Evolutionary conservation across 2,888 invertebrate species (phyloP).

Genomic region (Sarcophaga caerulescens): DNA sequence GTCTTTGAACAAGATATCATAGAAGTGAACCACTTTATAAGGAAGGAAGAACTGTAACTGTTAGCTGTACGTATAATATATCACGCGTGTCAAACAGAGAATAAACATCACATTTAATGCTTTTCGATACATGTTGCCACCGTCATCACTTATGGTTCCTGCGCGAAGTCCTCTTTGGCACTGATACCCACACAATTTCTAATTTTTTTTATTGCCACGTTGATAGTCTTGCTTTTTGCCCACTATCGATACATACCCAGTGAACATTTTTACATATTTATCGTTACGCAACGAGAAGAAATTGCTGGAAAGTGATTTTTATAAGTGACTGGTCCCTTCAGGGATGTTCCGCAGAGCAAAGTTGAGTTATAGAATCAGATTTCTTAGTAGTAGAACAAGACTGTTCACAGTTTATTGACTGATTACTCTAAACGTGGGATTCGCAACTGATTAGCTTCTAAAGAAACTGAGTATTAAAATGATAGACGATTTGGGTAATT

Average conservation of each 20-base stretch:
- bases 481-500: too few relatives aligned
- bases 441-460: too few relatives aligned
- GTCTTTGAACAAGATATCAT: neutral
- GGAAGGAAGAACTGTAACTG: neutral
- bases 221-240: neutral
- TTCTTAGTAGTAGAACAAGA: too few relatives aligned
- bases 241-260: neutral
- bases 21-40: neutral
- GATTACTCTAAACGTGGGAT: too few relatives aligned
- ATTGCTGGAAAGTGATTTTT: too few relatives aligned
- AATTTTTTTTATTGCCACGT: neutral
- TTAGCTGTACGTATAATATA: neutral
- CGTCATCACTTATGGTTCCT: neutral
- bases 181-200: neutral
- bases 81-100: slow-evolving; percentile 28
- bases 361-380: too few relatives aligned
- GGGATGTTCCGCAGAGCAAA: too few relatives aligned
- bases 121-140: slow-evolving; percentile 12
- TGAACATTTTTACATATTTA: neutral
- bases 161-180: neutral
- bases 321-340: too few relatives aligned
- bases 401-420: too few relatives aligned
- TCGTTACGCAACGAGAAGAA: too few relatives aligned
- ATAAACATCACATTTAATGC: slow-evolving; percentile 28
- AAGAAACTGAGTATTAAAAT: too few relatives aligned